These are phyloP conservation scores for Tapera naevia DNA, from an alignment of 2,797 vertebrate species.

Conservation along the genomic window DNA sequence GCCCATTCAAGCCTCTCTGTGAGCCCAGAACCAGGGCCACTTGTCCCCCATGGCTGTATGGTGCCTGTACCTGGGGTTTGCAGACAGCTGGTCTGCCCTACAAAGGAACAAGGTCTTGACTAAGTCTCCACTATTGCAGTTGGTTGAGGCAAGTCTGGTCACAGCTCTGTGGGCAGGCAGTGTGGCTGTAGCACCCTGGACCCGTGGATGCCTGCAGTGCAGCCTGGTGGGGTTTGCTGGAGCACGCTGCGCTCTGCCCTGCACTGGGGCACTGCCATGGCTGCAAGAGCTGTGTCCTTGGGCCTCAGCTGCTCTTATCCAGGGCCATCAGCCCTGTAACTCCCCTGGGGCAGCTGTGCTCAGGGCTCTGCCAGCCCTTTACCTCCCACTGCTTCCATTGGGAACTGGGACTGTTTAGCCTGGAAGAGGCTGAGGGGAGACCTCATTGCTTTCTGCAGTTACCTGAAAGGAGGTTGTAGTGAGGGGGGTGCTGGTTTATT, in stretches of 20 bases:
- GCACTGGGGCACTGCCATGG: rapidly evolving
- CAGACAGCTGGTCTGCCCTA: neutral
- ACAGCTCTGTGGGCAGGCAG: neutral
- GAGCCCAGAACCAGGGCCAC: neutral
- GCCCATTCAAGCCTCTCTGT: rapidly evolving
- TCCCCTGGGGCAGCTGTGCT: neutral
- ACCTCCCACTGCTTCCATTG: too few relatives aligned
- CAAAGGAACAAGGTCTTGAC: neutral
- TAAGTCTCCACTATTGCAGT: rapidly evolving
- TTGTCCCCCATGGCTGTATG: rapidly evolving
- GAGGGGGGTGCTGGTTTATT: too few relatives aligned
- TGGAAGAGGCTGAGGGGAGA: too few relatives aligned
- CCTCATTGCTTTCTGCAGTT: too few relatives aligned
- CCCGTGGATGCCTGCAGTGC: too few relatives aligned
- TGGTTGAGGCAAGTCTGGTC: neutral
- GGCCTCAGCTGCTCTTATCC: neutral
- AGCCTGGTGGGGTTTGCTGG: rapidly evolving
- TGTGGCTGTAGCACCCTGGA: rapidly evolving
- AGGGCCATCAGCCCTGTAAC: neutral
- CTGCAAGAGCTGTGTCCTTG: neutral
- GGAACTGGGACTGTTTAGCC: too few relatives aligned
- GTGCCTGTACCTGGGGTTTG: neutral
- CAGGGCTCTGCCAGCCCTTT: neutral
- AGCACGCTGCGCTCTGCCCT: neutral
- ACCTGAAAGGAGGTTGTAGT: too few relatives aligned